Percentiles rank a stretch among this genome's conserved stretches.
Evolutionary conservation across 1,140 invertebrate genomes (phyloP).

Genomic region (Uloborus diversus): DNA sequence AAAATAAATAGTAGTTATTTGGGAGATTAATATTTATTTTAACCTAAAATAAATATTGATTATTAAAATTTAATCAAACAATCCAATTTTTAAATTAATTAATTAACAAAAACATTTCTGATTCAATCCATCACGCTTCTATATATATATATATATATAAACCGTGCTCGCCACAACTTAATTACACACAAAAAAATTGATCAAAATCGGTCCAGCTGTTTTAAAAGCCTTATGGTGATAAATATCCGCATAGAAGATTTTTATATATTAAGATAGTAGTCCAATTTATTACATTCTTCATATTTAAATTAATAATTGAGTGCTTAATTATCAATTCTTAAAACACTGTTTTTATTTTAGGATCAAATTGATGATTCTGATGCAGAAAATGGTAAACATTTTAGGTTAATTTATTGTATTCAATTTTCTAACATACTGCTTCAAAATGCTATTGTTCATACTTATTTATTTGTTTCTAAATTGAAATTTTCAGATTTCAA

Average conservation of each 20-base stretch:
- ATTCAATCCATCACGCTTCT: too few species aligned
- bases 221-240: too few species aligned
- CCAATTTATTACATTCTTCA: neutral
- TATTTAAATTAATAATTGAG: neutral
- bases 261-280: too few species aligned
- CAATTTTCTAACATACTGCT: neutral
- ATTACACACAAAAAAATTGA: too few species aligned
- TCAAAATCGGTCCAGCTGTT: too few species aligned
- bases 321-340: neutral
- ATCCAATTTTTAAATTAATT: too few species aligned
- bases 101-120: too few species aligned
- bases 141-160: too few species aligned
- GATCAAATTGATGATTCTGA: slow-evolving; percentile 45
- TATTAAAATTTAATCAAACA: too few species aligned
- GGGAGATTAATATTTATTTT: neutral
- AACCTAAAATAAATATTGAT: neutral
- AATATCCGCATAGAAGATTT: too few species aligned
- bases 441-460: neutral
- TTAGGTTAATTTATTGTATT: neutral
- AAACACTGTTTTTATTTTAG: neutral
- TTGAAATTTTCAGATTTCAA: slow-evolving; percentile 26
- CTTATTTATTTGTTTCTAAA: neutral
- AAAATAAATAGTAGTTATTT: too few species aligned
- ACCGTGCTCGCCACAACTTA: too few species aligned
- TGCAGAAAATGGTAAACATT: slow-evolving; percentile 38